Percentiles rank a stretch among this genome's conserved stretches.
Conservation (phyloP, 64 coral and sea anemone species). For the Montipora cactus region DNA sequence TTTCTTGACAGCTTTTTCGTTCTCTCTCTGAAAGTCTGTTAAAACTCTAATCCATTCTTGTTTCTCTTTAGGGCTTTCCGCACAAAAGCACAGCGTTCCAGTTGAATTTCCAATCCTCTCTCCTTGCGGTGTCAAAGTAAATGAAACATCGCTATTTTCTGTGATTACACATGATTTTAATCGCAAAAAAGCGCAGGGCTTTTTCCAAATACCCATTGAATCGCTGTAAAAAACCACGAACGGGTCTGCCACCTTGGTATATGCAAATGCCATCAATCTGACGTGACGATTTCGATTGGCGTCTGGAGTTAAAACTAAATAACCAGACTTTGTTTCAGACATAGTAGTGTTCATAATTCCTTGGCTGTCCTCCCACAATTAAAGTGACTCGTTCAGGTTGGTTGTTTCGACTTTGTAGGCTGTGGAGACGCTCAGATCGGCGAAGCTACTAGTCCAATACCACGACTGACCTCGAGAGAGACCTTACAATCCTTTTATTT, state of each 20-base stretch:
- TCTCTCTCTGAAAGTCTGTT: slow-evolving; percentile 34
- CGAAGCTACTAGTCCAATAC: not conserved
- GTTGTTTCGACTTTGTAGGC: slow-evolving; percentile 4
- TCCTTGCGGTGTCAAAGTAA: slow-evolving; percentile 78
- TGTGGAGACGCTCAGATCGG: not conserved
- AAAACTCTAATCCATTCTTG: slow-evolving; percentile 78
- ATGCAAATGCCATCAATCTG: slow-evolving; percentile 77
- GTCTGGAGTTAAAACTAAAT: slow-evolving; percentile 66
- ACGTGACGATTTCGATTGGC: slow-evolving; percentile 38
- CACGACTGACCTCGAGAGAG: not conserved
- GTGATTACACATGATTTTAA: slow-evolving; percentile 66
- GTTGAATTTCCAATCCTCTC: slow-evolving; percentile 82
- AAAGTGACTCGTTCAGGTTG: not conserved
- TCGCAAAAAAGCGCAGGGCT: slow-evolving; percentile 84
- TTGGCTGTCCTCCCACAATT: not conserved
- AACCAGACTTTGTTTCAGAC: slow-evolving; percentile 78
- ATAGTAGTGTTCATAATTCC: slow-evolving; percentile 58
- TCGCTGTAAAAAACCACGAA: slow-evolving; percentile 93
- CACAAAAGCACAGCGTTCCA: slow-evolving; percentile 63
- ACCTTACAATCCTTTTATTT: not conserved
- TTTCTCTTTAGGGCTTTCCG: slow-evolving; percentile 76
- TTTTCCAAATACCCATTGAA: slow-evolving; percentile 75
- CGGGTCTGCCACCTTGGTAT: slow-evolving; percentile 79
- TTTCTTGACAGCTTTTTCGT: slow-evolving; percentile 49
- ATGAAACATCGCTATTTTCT: slow-evolving; percentile 71